Percentiles rank a stretch among this genome's conserved stretches.
phyloP scores from a whole-genome alignment of 2,797 vertebrate species.

The Carcharodon carcharias region DNA sequence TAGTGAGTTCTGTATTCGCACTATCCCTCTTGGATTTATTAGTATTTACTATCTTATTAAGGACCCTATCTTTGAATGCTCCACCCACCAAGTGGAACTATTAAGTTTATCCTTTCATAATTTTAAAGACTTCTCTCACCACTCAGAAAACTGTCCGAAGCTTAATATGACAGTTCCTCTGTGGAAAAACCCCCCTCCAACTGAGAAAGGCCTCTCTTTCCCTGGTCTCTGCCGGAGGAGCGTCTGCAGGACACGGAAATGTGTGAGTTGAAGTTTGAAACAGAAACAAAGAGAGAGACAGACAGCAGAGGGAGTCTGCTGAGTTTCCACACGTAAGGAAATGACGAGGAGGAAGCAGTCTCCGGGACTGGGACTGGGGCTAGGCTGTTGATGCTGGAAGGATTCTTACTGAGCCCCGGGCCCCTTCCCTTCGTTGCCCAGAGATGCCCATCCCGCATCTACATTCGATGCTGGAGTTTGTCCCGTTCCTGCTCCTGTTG shows the following conservation, averaged over 20 bases:
- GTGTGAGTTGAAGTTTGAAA: not conserved
- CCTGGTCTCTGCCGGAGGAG: too few relatives aligned
- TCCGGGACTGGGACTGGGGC: not conserved
- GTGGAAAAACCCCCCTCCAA: too few relatives aligned
- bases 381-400: too few relatives aligned
- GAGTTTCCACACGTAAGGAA: not conserved
- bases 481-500: slow-evolving; percentile 41
- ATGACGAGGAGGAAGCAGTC: slow-evolving; percentile 14
- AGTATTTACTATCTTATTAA: too few relatives aligned
- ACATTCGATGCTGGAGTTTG: slow-evolving; percentile 42
- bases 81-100: not conserved
- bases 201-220: too few relatives aligned
- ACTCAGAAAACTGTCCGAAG: not conserved
- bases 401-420: too few relatives aligned
- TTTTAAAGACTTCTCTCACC: not conserved
- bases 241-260: too few relatives aligned
- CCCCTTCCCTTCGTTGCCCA: not conserved
- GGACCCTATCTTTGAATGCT: not conserved
- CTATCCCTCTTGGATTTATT: too few relatives aligned
- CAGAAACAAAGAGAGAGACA: not conserved
- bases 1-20: too few relatives aligned
- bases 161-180: not conserved
- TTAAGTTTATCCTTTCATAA: not conserved
- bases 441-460: slow-evolving; percentile 43
- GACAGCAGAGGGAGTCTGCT: not conserved